Base-by-base conservation (phyloP, 2,113 vertebrate genomes). In the Morone saxatilis region DNA sequence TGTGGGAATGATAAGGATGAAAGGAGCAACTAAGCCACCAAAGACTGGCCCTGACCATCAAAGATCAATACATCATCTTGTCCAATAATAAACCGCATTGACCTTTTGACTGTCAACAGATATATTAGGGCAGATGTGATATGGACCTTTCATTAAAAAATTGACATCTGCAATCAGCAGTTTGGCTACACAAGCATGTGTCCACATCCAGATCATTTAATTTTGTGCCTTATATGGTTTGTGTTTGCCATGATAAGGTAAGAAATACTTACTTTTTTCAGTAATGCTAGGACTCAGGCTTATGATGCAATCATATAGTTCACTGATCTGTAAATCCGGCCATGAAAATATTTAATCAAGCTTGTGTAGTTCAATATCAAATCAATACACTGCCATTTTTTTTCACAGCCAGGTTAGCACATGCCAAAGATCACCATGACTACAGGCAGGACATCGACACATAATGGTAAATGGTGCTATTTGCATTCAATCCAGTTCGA, bases 11-110 rank as follows among this genome's bases (percentile, higher is more conserved):
- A 90, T 93, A 86, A 89, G 81, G 74, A 87, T 65, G 71, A 73
- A 90, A 80, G 63, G 79, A 83, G 72, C 78, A 59, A 67, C 71
- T 45, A 47, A 76, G 70, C 77, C 65, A 71, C 77, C 62, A 25
- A 71, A 72, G 57, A 59, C 75, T 20, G 50, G 17, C 53, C 16
- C 68, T 25, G 53, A 41, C 54, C 70, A 66, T 77, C 68, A 71
- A 54, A 60, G 84, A 89, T 92, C 81, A 72, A 91, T 88, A 86
- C 63, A 71, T 88, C 78, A 83, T 86, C 77, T 77, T 61, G 76
- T 83, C 78, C 71, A 68, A 69, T 83, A 83, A 81, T 79, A 89
- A 88, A 86, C 70, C 47, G 60, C 78, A 53, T 20, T 6, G 8
- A 85, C 75, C 72, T 89, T 72, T 82, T n/a, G 9, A 66, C 70